phyloP scores from a whole-genome alignment of 2,888 invertebrate species.

The Pomacea canaliculata region DNA sequence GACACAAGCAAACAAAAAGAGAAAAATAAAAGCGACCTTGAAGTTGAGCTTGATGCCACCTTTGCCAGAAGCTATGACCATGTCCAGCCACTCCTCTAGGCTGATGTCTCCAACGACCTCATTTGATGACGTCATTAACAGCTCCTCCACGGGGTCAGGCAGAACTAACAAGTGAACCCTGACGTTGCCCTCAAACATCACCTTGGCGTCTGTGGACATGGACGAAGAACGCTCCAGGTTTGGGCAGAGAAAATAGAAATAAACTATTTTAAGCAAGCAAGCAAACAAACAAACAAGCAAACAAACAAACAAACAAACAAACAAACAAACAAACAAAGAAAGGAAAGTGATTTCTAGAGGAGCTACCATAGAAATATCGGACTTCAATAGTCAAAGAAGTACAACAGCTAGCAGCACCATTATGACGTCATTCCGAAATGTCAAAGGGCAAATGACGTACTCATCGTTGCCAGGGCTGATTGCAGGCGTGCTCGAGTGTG shows the following conservation, averaged over 20 bases:
- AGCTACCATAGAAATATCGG: no score
- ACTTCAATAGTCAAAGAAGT: no score
- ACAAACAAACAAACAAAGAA: no score
- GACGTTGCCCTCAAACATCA: constrained; percentile 21
- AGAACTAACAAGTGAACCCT: background rate
- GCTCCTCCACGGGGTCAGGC: constrained; percentile 5
- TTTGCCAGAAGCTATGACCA: constrained; percentile 2
- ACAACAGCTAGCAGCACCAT: no score
- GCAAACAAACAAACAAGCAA: no score
- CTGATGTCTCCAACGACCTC: background rate
- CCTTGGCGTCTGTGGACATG: background rate
- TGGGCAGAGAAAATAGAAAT: no score
- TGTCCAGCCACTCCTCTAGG: constrained; percentile 20
- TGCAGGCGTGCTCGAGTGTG: constrained; percentile 1
- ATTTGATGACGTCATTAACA: constrained; percentile 9
- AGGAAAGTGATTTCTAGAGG: no score
- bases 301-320: no score
- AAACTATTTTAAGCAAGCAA: no score
- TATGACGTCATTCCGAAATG: no score
- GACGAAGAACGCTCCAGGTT: no score
- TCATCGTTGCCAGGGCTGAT: background rate
- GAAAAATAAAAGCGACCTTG: background rate
- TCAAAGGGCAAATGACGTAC: background rate
- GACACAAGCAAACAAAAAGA: no score
- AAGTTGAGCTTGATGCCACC: constrained; percentile 22